phyloP scores from a whole-genome alignment of 2,113 vertebrate genomes.

The Raja brachyura region DNA sequence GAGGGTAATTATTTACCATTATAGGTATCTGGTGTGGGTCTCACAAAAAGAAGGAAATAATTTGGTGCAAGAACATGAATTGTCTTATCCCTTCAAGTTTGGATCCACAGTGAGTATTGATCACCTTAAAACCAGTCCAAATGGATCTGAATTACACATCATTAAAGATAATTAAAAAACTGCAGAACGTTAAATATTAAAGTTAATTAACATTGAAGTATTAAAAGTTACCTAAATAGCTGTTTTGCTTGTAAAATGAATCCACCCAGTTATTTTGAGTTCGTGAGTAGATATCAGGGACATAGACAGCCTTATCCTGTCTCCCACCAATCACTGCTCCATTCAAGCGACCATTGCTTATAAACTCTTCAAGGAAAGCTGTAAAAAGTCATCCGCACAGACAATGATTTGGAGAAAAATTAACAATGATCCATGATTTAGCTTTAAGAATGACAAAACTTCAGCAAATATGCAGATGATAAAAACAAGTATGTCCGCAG shows the following conservation, averaged over 20 bases:
- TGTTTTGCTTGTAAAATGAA: slow-evolving; percentile 90
- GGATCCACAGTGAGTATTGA: background rate
- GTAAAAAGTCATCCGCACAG: slow-evolving; percentile 34
- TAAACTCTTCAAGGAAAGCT: slow-evolving; percentile 89
- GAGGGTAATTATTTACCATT: no score
- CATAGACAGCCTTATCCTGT: slow-evolving; percentile 85
- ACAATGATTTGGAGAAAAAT: background rate
- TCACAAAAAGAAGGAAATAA: no score
- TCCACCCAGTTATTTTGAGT: slow-evolving; percentile 92
- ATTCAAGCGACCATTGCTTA: slow-evolving; percentile 75
- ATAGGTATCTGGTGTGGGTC: no score
- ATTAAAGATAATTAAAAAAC: background rate
- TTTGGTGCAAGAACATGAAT: no score
- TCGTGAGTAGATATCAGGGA: slow-evolving; percentile 89
- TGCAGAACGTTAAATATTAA: background rate
- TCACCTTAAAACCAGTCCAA: background rate
- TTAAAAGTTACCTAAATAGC: slow-evolving; percentile 79
- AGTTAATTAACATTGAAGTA: background rate
- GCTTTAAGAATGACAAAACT: background rate
- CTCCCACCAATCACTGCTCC: slow-evolving; percentile 83
- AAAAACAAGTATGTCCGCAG: background rate
- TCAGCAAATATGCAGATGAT: slow-evolving; percentile 39
- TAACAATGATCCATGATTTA: background rate
- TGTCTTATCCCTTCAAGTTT: background rate
- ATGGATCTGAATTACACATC: background rate